phyloP scores from a whole-genome alignment of 2,113 vertebrate genomes.

The Paradisaea rubra region DNA sequence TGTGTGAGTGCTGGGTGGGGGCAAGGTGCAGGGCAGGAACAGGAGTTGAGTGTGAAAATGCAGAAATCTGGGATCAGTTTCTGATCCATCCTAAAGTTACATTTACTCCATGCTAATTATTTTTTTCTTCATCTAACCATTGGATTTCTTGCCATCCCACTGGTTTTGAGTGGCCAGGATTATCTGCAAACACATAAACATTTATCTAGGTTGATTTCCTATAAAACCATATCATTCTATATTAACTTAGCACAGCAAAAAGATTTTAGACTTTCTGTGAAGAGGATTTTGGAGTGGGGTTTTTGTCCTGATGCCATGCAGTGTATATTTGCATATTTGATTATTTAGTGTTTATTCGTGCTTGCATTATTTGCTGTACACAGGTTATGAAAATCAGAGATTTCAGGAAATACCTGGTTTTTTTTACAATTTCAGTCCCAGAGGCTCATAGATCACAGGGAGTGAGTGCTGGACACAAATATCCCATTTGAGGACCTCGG shows the following conservation, averaged over 20 bases:
- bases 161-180: background rate
- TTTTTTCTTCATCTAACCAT: background rate
- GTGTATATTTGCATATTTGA: background rate
- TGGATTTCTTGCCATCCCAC: background rate
- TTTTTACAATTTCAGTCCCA: background rate
- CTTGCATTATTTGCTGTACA: background rate
- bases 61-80: background rate
- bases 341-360: background rate
- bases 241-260: background rate
- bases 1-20: background rate
- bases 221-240: fast-evolving
- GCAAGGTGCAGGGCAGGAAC: background rate
- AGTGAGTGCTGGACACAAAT: background rate
- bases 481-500: background rate
- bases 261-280: background rate
- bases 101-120: background rate
- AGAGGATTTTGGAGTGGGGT: background rate
- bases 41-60: background rate
- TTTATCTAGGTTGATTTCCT: background rate
- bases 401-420: background rate
- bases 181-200: background rate
- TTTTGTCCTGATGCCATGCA: background rate
- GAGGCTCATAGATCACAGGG: background rate
- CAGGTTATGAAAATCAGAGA: background rate
- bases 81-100: background rate